Evolutionary conservation across 2,888 invertebrate genomes (phyloP), one percentile per base, ranked within the genome.

Genomic region (Tenthredo scrophulariae): DNA sequence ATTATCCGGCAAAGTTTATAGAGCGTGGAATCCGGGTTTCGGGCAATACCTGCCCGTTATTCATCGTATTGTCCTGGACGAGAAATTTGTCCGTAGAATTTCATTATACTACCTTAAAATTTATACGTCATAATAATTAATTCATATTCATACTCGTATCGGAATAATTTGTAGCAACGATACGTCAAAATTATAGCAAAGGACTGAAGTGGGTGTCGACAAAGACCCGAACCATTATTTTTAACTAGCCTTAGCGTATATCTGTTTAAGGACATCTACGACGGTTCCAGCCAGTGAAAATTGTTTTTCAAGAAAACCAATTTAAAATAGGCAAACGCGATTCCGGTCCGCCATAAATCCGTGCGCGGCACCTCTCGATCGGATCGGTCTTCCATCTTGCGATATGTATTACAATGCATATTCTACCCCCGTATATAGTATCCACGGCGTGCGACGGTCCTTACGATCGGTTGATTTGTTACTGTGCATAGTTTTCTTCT

Each of bases 321-420:
- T 89, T 89, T 87, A 87, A 88, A 88, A 84, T 85, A 83, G 84
- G 79, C 58, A 85, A 87, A 86, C 83, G 87, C 88, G 87, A 88
- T 87, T 86, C 87, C 84, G 85, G 82, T 79, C 62, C 72, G 85
- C 86, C 87, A 89, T 90, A 89, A 90, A 90, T 90, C 89, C 86
- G 86, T 84, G 77, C 86, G 85, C 29, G 86, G 84, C 65, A 72
- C 85, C 86, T 86, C 86, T 88, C 88, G 90, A 91, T 89, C 89
- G 89, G 90, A 90, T 89, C 89, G 88, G 88, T 87, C 87, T 87
- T 89, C 88, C 89, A 89, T 90, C 88, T 88, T 87, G 88, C 88
- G 85, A 89, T 46, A 46, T 89, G 89, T 89, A 89, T 91, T 89
- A 90, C 89, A 91, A 91, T 90, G 89, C 89, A 89, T 91, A 90